Evolutionary conservation across 64 coral and sea anemone species (phyloP).

Genomic region (Montipora sp.): DNA sequence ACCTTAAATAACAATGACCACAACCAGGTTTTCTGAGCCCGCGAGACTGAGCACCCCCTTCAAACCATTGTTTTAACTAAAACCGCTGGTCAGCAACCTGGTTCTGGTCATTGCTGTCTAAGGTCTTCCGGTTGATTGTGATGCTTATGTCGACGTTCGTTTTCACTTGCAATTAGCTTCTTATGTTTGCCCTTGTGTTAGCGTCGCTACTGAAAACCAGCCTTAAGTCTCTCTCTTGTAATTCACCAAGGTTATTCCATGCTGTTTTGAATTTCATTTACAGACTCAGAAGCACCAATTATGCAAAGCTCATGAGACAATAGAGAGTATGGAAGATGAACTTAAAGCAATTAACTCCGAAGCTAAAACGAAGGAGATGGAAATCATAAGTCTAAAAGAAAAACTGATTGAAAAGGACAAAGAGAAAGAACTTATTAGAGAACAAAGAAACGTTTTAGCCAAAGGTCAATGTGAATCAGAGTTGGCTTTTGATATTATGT

Average conservation of each 20-base stretch:
- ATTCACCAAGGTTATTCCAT: neutral
- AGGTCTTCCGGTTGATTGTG: no score
- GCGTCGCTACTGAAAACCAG: no score
- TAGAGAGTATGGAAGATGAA: slow-evolving; percentile 61
- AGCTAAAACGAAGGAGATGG: slow-evolving; percentile 52
- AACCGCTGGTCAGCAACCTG: no score
- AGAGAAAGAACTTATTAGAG: slow-evolving; percentile 60
- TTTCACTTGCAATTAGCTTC: no score
- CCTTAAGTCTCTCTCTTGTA: no score
- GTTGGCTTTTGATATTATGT: slow-evolving; percentile 71
- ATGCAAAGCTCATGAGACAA: slow-evolving; percentile 48
- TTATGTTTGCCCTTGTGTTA: no score
- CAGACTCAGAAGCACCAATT: slow-evolving; percentile 66
- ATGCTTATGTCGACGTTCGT: no score
- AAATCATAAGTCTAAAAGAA: slow-evolving; percentile 49
- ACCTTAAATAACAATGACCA: no score
- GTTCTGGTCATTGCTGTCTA: no score
- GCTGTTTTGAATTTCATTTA: neutral
- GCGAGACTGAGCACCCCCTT: no score
- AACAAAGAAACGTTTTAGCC: slow-evolving; percentile 68
- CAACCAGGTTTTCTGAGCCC: no score
- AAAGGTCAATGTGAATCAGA: slow-evolving; percentile 60
- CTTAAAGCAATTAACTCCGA: slow-evolving; percentile 35
- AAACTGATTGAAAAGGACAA: slow-evolving; percentile 29
- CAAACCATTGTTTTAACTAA: no score